Evolutionary conservation across 2,113 vertebrate genomes (phyloP).

Genomic region (Hiodon alosoides): DNA sequence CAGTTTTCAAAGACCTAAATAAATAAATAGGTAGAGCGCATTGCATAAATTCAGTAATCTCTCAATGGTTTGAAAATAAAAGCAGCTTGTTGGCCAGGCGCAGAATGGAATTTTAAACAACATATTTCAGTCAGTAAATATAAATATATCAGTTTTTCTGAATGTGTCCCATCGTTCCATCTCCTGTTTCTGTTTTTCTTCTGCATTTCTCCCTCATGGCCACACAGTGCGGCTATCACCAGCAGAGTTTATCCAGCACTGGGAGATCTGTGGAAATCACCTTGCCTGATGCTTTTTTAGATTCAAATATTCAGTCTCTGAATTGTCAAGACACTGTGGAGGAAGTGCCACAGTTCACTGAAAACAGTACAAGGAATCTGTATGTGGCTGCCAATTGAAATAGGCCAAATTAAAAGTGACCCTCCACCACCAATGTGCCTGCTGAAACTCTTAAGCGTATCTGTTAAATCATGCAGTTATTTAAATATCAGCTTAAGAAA

Average conservation of each 20-base stretch:
- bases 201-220: neutral
- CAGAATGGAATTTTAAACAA: neutral
- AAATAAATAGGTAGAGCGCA: neutral
- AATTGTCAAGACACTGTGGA: neutral
- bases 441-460: too few species aligned
- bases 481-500: too few species aligned
- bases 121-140: too few species aligned
- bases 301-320: neutral
- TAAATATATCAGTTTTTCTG: neutral
- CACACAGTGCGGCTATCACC: neutral
- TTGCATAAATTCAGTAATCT: neutral
- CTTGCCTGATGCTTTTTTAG: neutral
- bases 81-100: neutral
- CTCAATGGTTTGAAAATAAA: neutral
- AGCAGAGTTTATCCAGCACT: neutral
- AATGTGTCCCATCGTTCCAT: neutral
- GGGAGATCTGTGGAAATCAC: neutral
- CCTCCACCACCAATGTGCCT: too few species aligned
- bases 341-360: neutral
- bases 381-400: neutral
- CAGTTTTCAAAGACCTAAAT: constrained; percentile 16
- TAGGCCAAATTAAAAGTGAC: constrained; percentile 3
- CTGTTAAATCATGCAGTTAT: too few species aligned
- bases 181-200: neutral
- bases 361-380: neutral